Base-by-base conservation (phyloP, 2,888 invertebrate species). In the Metacarcinus magister region DNA sequence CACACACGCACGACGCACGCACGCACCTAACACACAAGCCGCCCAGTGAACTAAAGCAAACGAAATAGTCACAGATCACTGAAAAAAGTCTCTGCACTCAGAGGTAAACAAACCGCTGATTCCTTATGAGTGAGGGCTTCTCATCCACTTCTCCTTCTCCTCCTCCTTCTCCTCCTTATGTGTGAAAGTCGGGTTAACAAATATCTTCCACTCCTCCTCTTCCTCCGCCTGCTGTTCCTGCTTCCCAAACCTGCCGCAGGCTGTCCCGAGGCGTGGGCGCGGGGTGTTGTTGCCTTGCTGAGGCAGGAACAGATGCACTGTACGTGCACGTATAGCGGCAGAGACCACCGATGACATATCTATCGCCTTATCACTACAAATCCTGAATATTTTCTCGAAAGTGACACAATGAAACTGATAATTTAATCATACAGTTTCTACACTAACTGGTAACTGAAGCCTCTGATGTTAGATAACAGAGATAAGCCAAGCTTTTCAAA, bases 351-450 rank as follows among this genome's bases (percentile, higher is more conserved):
- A 5, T 5, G 82, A 67, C 32, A 32, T 82, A 32, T 4, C 32
- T 82, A 2, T 75, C 82, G 82, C 32, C 32, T 82, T 82, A 82
- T 82, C 82, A 28, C 82, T 13, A 32, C 82, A 82, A 32, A 82
- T 82, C 82, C 82, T 23, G 7, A 23, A 28, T 2, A 13, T 82
- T 82, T 82, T 5, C 32, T 82, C 28, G 28, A 8, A 7, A 82
- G 32, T 82, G 32, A 82, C 1, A 82, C 82, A 82, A 82, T 82
- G 82, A 82, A 82, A 32, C 82, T 82, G 82, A 82, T 82, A 82
- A 82, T 28, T 23, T 32, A 13, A 32, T 82, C 32, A 82, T n/a
- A 8, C 5, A 82, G 32, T 32, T 23, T 67, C n/a, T 23, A 19
- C 10, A 28, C 82, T 32, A 82, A 10, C 32, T 82, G 82, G 32